phyloP scores from a whole-genome alignment of 1,140 invertebrate genomes.

The Hirudo medicinalis region DNA sequence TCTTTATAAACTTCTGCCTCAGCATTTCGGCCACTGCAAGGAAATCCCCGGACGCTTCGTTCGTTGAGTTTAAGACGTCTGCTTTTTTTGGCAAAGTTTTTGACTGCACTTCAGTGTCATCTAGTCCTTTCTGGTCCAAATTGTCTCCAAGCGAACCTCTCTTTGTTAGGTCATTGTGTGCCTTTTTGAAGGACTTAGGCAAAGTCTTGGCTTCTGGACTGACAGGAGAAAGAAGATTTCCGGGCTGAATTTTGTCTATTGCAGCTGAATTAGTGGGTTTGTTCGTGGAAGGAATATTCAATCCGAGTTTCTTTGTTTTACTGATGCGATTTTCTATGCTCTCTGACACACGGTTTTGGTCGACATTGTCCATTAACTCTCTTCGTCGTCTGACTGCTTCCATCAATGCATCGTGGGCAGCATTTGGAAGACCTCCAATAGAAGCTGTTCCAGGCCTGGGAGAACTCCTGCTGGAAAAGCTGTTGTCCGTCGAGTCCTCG shows the following conservation, averaged over 20 bases:
- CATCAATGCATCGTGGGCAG: constrained; percentile 5
- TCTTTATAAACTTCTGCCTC: background rate
- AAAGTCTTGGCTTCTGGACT: background rate
- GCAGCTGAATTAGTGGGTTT: background rate
- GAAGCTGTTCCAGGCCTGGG: background rate
- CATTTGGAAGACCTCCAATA: background rate
- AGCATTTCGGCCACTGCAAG: background rate
- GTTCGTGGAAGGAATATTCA: background rate
- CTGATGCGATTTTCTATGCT: background rate
- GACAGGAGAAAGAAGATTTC: background rate
- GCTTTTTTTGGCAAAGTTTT: background rate
- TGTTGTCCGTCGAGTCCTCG: background rate
- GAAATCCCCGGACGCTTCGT: background rate
- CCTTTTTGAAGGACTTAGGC: constrained; percentile 6
- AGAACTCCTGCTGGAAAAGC: background rate
- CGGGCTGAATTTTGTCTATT: background rate
- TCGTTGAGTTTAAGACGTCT: background rate
- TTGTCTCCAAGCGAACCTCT: background rate
- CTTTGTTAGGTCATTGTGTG: background rate
- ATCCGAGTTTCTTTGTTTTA: background rate
- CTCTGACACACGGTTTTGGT: background rate
- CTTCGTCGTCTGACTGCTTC: background rate
- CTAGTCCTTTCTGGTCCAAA: background rate
- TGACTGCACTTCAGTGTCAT: background rate
- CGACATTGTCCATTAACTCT: background rate